Base-by-base conservation (phyloP, 2,888 invertebrate species). In the Gerosis bhagava region DNA sequence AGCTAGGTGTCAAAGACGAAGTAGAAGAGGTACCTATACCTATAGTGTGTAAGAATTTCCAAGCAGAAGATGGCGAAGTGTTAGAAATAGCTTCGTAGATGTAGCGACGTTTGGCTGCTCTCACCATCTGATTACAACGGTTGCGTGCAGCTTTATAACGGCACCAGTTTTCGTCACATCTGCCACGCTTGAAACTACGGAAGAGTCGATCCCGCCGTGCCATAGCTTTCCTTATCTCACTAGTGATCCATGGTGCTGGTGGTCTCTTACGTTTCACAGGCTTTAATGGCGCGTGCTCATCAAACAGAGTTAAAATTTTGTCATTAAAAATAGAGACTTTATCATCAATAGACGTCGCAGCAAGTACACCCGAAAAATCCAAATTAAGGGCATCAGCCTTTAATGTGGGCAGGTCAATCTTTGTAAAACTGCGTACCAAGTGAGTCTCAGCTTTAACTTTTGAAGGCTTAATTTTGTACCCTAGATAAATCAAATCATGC, bases 261-360 rank as follows among this genome's bases (percentile, higher is more conserved):
- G 15, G 36, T n/a, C 24, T 15, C 10, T 10, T 21, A 3, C 15
- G 6, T n/a, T 15, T 25, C 5, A 36, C 24, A 4, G 24, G 7
- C n/a, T 5, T 36, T 2, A 36, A 17, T 7, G 36, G 36, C 3
- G 36, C 36, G 24, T 36, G 36, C 13, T 2, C 6, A n/a, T 35
- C 22, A 22, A 11, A 24, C 1, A 22, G n/a, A 2, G 13, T 5
- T 3, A 35, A n/a, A 12, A 35, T 24, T 5, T 3, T 11, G 5
- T 15, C 24, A 35, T 22, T 35, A 3, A 35, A 22, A 35, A 13
- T n/a, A 8, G n/a, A 13, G 15, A 24, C 16, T 25, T 36, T 36
- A 3, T 36, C 36, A 25, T 25, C 25, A 1, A 36, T 3, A 1
- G 25, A 6, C 16, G 3, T 32, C 5, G 19, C 32, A 10, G n/a